Evolutionary conservation across 1,140 invertebrate species (phyloP), one percentile per base, ranked within the genome.

Genomic region (Lepeophtheirus salmonis): DNA sequence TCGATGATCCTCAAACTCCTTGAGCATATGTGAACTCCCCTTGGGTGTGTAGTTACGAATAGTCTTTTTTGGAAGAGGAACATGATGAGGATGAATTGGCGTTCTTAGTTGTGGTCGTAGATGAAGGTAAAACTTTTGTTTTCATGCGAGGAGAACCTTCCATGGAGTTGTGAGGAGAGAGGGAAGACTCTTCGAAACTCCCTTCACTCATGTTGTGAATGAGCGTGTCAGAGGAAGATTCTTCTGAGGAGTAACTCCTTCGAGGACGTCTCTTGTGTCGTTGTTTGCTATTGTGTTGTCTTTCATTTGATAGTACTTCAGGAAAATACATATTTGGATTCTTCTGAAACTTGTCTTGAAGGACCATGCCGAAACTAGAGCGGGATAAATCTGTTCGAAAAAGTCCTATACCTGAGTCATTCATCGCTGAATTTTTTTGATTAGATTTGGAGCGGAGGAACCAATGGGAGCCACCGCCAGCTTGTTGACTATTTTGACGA

Each of bases 271-370:
- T n/a, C n/a, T n/a, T n/a, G n/a, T n/a, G n/a, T n/a, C n/a, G n/a
- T n/a, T n/a, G n/a, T n/a, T n/a, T n/a, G n/a, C n/a, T n/a, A n/a
- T n/a, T n/a, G n/a, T n/a, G n/a, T n/a, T n/a, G n/a, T n/a, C n/a
- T n/a, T n/a, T n/a, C n/a, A n/a, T n/a, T n/a, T n/a, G 55, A 24
- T 2, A 18, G 13, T n/a, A 41, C 18, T 14, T 50, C 49, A 3
- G 57, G 57, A 23, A 59, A 59, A 50, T 59, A 59, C 30, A 59
- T 50, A 41, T 59, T 59, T 14, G 57, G 57, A 23, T 59, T 59
- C 57, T 59, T 59, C 30, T 59, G 24, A 41, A 59, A 59, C 41
- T 59, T 59, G 20, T 59, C 57, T 17, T 50, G 51, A 2, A 59
- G 22, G 18, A 50, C 23, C 17, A 59, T 59, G 2, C 57, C 57